phyloP scores from a whole-genome alignment of 2,888 invertebrate genomes.

The Hirtodrosophila alboralis region DNA sequence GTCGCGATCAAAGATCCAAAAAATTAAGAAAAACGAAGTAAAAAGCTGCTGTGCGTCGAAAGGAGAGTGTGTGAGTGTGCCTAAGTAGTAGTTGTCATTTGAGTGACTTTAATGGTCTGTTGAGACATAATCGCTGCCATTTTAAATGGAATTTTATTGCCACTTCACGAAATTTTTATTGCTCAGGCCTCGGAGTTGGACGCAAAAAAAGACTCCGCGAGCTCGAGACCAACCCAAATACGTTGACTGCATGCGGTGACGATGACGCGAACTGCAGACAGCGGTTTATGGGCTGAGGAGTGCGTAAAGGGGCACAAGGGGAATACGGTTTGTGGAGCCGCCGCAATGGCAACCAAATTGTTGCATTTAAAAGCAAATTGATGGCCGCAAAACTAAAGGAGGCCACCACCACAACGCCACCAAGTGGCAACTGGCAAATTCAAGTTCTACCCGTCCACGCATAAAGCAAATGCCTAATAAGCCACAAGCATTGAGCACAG shows the following conservation, averaged over 20 bases:
- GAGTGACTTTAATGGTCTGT: slow-evolving; percentile 84
- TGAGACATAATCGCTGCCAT: slow-evolving; percentile 84
- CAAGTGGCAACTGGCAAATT: slow-evolving; percentile 53
- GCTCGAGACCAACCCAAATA: slow-evolving; percentile 49
- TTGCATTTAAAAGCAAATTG: slow-evolving; percentile 82
- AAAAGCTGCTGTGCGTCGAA: slow-evolving; percentile 32
- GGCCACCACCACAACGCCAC: slow-evolving; percentile 59
- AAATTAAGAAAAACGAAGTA: slow-evolving; percentile 23
- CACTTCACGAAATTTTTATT: slow-evolving; percentile 81
- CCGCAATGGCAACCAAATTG: slow-evolving; percentile 78
- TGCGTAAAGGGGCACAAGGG: no score
- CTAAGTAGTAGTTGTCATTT: slow-evolving; percentile 83
- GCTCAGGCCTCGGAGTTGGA: slow-evolving; percentile 42
- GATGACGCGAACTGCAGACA: slow-evolving; percentile 57
- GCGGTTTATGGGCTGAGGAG: neutral
- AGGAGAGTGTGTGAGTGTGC: slow-evolving; percentile 53
- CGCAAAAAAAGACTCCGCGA: slow-evolving; percentile 33
- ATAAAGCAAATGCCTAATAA: slow-evolving; percentile 79
- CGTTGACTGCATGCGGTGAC: slow-evolving; percentile 63
- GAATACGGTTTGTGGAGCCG: slow-evolving; percentile 25
- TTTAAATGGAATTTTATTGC: slow-evolving; percentile 84
- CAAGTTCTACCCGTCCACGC: slow-evolving; percentile 69
- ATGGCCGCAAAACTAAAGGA: slow-evolving; percentile 81
- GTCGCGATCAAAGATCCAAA: slow-evolving; percentile 68
- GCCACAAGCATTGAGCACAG: slow-evolving; percentile 38